Conservation (phyloP, 2,797 vertebrate genomes). For the Sebastes cheni region DNA sequence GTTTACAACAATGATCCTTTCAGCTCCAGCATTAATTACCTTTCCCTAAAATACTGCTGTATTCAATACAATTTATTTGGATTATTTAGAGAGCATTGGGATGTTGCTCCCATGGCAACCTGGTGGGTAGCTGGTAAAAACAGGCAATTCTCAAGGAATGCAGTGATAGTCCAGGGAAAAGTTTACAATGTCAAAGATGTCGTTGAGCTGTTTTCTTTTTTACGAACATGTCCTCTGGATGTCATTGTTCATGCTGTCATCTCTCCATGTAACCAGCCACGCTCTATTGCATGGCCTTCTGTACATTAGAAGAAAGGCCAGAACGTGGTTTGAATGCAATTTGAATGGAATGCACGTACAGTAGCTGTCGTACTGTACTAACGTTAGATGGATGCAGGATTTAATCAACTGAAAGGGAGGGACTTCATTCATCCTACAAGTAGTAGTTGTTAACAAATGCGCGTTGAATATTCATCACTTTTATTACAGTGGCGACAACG, state of each 20-base stretch:
- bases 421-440: background rate
- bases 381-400: background rate
- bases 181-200: background rate
- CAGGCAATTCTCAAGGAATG: background rate
- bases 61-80: background rate
- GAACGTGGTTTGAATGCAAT: background rate
- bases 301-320: background rate
- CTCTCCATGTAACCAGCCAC: background rate
- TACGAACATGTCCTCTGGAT: background rate
- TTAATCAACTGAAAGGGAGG: background rate
- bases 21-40: background rate
- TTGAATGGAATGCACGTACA: background rate
- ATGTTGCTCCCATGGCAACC: slow-evolving; percentile 2
- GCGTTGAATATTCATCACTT: background rate
- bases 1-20: slow-evolving; percentile 4
- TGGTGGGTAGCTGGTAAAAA: background rate
- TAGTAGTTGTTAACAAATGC: background rate
- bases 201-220: background rate
- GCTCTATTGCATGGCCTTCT: background rate
- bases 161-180: background rate
- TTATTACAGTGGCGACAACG: background rate
- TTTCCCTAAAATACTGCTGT: background rate
- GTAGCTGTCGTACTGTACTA: background rate
- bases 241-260: background rate
- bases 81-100: background rate